Base-by-base conservation (phyloP, 2,113 vertebrate species). In the Symphodus melops region DNA sequence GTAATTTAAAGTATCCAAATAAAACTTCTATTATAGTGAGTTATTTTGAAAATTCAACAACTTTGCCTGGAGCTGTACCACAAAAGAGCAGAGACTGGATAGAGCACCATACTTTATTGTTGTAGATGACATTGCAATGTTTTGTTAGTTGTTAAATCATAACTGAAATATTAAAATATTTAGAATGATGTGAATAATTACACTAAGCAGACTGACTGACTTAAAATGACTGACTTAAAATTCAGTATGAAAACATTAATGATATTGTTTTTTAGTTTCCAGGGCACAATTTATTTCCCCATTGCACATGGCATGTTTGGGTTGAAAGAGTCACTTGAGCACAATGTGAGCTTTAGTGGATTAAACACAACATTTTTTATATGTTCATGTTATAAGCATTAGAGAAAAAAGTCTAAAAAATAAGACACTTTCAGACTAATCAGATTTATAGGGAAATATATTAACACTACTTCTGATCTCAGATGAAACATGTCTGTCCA, bases 171-270 rank as follows among this genome's bases (percentile, higher is more conserved):
- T 59, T 65, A 37, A 68, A 72, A 69, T 52, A 62, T 42, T 52
- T 49, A 13, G 59, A 70, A 71, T 74, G 41, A 17, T 61, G 49
- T 57, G 33, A 39, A 48, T 54, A 72, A 68, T 75, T 42, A 54
- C 1, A 2, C 9, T 9, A 28, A 51, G 59, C 19, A 49, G 63
- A 49, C 44, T n/a, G n/a, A n/a, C n/a, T n/a, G n/a, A 46, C 59
- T 33, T 69, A 2, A 56, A 57, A 51, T 20, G 2, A 11, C 3
- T 28, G 41, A 33, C 28, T 41, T 17, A 37, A 20, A 46, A 49
- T 56, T 39, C 13, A 20, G 11, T 37, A 9, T 41, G 20, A 54
- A 60, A 14, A 48, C 28, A 21, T 62, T 39, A 39, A 44, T 57
- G 55, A 12, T 14, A 14, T 65, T 76, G 23, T 41, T 76, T 37